Evolutionary conservation across 2,888 invertebrate genomes (phyloP), one percentile per base, ranked within the genome.

Genomic region (Lagria hirta): DNA sequence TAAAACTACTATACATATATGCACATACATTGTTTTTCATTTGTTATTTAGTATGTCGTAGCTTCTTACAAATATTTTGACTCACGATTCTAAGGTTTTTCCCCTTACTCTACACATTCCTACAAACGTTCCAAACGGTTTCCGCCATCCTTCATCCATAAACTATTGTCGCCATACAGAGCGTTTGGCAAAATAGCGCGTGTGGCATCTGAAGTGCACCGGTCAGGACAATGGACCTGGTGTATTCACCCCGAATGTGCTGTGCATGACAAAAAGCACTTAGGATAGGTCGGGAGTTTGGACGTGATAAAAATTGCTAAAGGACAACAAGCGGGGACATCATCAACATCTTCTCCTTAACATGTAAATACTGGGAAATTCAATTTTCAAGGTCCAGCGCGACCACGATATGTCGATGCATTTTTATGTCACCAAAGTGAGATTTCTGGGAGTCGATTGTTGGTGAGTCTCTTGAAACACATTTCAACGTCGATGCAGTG

Each of bases 211-310:
- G 38, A 22, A 34, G 42, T 35, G 34, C 41, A 48, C 34, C 41
- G 41, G 24, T 24, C 42, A 51, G 58, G 61, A 62, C 63, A 61
- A 62, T 62, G 61, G 61, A 58, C 55, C 51, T 44, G 57, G 62
- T 62, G 58, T 64, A 57, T 65, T 66, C 61, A 64, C 66, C 64
- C 61, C 58, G 55, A 49, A 46, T 61, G 64, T 58, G 65, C 55
- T 48, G 28, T 59, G 65, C 64, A 66, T 66, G 57, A 53, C 55
- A 60, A 65, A 54, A 45, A 38, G 28, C 52, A 48, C 61, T 66
- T 65, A 61, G 61, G 64, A 61, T 65, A 65, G 66, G 66, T 65
- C 65, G 60, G 60, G 62, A 54, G 45, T 38, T 30, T 38, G 48
- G 55, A 60, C 62, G 62, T 62, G 64, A 63, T 49, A 54, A 55